Evolutionary conservation across 1,140 invertebrate species (phyloP).

Genomic region (Pogonomyrmex barbatus): DNA sequence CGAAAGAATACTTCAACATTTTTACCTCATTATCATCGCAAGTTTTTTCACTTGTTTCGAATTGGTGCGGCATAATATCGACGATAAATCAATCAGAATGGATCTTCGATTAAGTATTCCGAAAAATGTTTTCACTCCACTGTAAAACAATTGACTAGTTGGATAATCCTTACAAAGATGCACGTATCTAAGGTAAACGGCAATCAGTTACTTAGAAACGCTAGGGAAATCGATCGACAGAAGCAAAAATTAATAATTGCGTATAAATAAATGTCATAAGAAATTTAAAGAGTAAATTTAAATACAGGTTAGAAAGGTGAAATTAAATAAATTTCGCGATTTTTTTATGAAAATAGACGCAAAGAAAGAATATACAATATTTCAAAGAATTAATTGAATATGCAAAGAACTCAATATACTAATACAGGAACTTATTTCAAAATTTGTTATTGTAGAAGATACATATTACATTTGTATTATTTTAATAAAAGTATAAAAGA

Average conservation of each 20-base stretch:
- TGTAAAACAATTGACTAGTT: neutral
- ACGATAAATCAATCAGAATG: neutral
- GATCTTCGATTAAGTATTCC: neutral
- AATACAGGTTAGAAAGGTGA: neutral
- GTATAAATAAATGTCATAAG: neutral
- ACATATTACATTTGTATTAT: too few species aligned
- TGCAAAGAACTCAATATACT: neutral
- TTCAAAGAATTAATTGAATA: neutral
- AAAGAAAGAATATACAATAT: constrained; percentile 10
- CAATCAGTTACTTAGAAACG: constrained; percentile 50
- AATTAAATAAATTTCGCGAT: neutral
- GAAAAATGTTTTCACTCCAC: neutral
- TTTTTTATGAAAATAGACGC: neutral
- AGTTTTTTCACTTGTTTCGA: constrained; percentile 36
- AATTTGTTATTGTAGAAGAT: neutral
- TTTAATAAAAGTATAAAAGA: neutral
- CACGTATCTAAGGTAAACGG: constrained; percentile 35
- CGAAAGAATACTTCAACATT: neutral
- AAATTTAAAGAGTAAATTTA: neutral
- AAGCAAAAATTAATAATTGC: neutral
- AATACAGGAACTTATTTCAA: neutral
- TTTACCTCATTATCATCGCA: constrained; percentile 60
- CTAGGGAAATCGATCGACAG: neutral
- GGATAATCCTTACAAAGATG: neutral
- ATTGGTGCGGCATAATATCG: constrained; percentile 27